Base-by-base conservation (phyloP, 2,888 invertebrate genomes). In the Agriotes lineatus region DNA sequence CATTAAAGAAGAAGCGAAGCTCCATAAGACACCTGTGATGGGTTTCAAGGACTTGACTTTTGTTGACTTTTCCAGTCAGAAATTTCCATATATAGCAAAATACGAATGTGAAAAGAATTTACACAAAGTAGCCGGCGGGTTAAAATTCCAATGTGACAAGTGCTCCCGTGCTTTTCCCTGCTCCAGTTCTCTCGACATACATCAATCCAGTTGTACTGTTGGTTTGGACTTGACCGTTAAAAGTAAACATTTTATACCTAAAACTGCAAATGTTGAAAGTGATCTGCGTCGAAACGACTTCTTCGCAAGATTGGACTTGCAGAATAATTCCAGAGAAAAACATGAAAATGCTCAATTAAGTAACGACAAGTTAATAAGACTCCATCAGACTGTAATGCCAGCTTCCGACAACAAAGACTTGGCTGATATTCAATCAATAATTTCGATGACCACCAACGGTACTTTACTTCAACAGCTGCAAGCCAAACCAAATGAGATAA, bases 341-440 rank as follows among this genome's bases (percentile, higher is more conserved):
- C 12, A 30, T 9, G 62, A 65, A 44, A 14, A 50, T 5, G 3
- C 37, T n/a, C 56, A 48, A 19, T 19, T 10, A 2, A 22, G 59
- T 6, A 59, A 63, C 54, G 74, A 74, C 16, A 68, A 74, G 4
- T 57, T 76, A 4, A 77, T 72, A 22, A 82, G 80, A 70, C 67
- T 81, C 2, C 79, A 80, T 18, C 30, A 20, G 14, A 37, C 9
- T 18, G 12, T 30, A 25, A 9, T 81, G 54, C 70, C 74, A 45
- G 48, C 72, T 4, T 72, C 77, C 30, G 90, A 90, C 72, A 89
- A 88, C 22, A 91, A 91, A 81, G 95, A 96, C 78, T 86, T 95
- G 71, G 95, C 95, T 45, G 95, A 95, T 78, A 95, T 96, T 72
- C 93, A 93, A 81, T 93, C 94, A 22, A 95, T 95, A 72, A 86